Evolutionary conservation across 2,888 invertebrate genomes (phyloP).

Genomic region (Microctonus hyperodae): DNA sequence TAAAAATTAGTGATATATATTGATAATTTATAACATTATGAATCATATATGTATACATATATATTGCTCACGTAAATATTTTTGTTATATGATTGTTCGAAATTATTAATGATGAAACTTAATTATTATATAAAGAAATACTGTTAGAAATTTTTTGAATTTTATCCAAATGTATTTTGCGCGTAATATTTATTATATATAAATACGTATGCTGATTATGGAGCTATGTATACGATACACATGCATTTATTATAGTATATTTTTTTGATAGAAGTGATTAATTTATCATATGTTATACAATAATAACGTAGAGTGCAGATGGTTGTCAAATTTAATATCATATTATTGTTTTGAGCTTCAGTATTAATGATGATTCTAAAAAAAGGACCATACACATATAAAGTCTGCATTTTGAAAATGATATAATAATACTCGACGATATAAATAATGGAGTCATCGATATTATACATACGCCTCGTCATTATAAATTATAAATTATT

Average conservation of each 20-base stretch:
- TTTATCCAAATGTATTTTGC: neutral
- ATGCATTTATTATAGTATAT: neutral
- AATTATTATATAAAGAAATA: neutral
- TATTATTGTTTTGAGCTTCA: constrained; percentile 12
- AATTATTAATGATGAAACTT: neutral
- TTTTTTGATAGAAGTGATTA: constrained; percentile 1
- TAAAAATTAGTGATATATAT: too few species aligned
- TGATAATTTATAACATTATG: neutral
- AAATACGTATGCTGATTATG: neutral
- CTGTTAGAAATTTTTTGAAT: neutral
- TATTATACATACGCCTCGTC: constrained; percentile 28
- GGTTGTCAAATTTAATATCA: neutral
- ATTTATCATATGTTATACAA: too few species aligned
- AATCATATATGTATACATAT: neutral
- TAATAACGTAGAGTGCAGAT: too few species aligned
- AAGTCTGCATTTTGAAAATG: constrained; percentile 26
- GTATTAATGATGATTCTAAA: neutral
- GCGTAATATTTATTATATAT: too few species aligned
- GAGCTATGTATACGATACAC: neutral
- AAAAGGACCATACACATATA: constrained; percentile 5
- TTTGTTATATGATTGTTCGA: neutral
- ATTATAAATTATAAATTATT: constrained; percentile 23
- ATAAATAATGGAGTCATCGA: constrained; percentile 20
- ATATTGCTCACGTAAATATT: neutral
- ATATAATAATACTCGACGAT: constrained; percentile 13